These are phyloP conservation scores for Drosophila elegans DNA, from an alignment of 1,140 invertebrate species.

Conservation along the genomic window DNA sequence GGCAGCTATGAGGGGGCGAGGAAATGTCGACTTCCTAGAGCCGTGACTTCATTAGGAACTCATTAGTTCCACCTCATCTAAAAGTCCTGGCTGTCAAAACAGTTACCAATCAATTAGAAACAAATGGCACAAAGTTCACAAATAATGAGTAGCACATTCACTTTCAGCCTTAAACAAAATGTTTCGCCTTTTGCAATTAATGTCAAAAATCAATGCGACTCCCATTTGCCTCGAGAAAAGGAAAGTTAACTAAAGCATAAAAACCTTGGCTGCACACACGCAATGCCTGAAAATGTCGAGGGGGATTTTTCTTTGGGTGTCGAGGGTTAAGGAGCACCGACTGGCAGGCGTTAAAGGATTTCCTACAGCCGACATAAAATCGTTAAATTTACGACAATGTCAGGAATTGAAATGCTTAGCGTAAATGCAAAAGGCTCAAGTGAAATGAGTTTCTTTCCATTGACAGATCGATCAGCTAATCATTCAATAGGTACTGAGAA, in stretches of 20 bases:
- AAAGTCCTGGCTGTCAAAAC: slow-evolving; percentile 5
- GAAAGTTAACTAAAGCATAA: slow-evolving; percentile 41
- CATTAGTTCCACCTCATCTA: slow-evolving; percentile 49
- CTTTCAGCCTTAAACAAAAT: slow-evolving; percentile 30
- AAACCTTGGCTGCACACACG: slow-evolving; percentile 45
- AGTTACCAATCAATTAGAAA: slow-evolving; percentile 47
- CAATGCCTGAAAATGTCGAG: slow-evolving; percentile 28
- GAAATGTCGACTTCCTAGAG: neutral
- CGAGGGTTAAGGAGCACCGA: slow-evolving; percentile 12
- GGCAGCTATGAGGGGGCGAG: neutral
- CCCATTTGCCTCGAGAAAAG: slow-evolving; percentile 6
- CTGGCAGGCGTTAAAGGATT: slow-evolving; percentile 59
- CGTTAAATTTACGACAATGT: slow-evolving; percentile 74
- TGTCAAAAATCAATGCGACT: slow-evolving; percentile 68
- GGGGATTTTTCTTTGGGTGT: slow-evolving; percentile 5
- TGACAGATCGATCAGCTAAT: slow-evolving; percentile 44
- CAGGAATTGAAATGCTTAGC: slow-evolving; percentile 46
- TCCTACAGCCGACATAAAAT: slow-evolving; percentile 68
- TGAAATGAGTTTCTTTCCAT: slow-evolving; percentile 10
- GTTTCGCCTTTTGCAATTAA: slow-evolving; percentile 49
- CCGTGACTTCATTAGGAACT: slow-evolving; percentile 49
- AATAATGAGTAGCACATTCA: slow-evolving; percentile 48
- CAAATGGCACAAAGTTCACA: slow-evolving; percentile 31
- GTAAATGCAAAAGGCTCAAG: slow-evolving; percentile 31
- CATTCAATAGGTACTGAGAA: slow-evolving; percentile 1